These are phyloP conservation scores for Alca torda DNA, from an alignment of 2,797 vertebrate species.

Conservation along the genomic window DNA sequence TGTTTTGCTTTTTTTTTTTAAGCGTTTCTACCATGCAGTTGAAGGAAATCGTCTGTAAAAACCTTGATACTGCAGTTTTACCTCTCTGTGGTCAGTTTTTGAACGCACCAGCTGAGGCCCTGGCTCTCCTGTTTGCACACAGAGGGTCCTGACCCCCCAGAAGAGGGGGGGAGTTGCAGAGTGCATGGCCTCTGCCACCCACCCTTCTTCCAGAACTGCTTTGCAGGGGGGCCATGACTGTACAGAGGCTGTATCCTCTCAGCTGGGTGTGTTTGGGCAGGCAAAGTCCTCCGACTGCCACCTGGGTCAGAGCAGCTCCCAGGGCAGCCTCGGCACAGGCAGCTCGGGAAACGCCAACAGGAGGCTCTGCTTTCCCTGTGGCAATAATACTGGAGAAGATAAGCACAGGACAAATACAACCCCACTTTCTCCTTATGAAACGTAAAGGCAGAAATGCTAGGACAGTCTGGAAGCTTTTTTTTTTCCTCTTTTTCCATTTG, in stretches of 20 bases:
- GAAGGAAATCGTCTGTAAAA: neutral
- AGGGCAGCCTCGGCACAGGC: rapidly evolving
- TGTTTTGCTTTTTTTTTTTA: neutral
- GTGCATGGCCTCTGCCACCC: rapidly evolving
- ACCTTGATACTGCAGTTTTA: neutral
- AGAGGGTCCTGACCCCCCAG: rapidly evolving
- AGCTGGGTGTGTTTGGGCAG: neutral
- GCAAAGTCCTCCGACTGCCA: rapidly evolving
- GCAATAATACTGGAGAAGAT: neutral
- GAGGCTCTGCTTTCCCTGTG: rapidly evolving
- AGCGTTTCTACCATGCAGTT: neutral
- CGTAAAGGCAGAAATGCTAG: neutral
- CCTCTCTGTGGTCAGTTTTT: neutral
- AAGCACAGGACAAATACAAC: neutral
- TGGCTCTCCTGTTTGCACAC: rapidly evolving
- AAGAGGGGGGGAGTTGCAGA: rapidly evolving
- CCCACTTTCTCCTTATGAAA: neutral
- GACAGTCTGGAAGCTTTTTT: neutral
- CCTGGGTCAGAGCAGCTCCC: rapidly evolving
- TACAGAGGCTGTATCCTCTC: too few species aligned
- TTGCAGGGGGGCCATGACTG: neutral
- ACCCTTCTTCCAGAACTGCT: neutral
- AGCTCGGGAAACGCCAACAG: rapidly evolving
- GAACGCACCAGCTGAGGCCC: rapidly evolving
- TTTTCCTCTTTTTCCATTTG: neutral